A percentile compares a stretch with the other conserved stretches of the same genome.
Evolutionary conservation across 2,797 vertebrate species (phyloP).

Genomic region (Tokudaia muenninki): DNA sequence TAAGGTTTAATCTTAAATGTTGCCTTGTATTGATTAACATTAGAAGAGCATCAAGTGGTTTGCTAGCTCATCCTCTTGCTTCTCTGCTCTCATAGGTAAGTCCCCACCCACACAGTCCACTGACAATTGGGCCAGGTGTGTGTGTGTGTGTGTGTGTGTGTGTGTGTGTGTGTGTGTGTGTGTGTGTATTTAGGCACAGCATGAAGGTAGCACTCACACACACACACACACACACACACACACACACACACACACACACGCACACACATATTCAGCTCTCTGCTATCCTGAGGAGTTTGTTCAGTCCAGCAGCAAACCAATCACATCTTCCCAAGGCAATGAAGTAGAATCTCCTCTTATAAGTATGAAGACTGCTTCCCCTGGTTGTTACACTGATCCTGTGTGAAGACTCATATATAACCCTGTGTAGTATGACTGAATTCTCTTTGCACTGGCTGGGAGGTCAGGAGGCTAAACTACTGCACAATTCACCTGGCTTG

Average conservation of each 20-base stretch:
- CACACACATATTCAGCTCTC: too few species aligned
- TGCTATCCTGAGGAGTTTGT: neutral
- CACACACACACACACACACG: too few species aligned
- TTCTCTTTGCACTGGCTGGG: rapidly evolving
- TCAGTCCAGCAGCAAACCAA: neutral
- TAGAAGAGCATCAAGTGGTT: neutral
- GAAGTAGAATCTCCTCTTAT: neutral
- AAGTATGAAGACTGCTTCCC: neutral
- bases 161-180: too few species aligned
- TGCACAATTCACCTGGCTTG: neutral
- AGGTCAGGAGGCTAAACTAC: neutral
- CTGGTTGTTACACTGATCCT: too few species aligned
- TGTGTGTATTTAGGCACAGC: too few species aligned
- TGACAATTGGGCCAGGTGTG: neutral
- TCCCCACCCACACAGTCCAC: neutral
- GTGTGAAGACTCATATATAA: rapidly evolving
- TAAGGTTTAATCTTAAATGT: neutral
- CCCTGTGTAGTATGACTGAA: rapidly evolving
- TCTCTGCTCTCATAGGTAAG: neutral
- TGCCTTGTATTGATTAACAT: neutral
- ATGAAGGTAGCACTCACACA: too few species aligned
- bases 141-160: too few species aligned
- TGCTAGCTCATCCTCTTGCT: neutral
- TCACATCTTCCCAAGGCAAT: neutral
- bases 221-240: too few species aligned